A percentile compares a stretch with the other conserved stretches of the same genome.
These are phyloP conservation scores for Athalia circularis DNA, from an alignment of 2,888 invertebrate genomes.

Conservation along the genomic window DNA sequence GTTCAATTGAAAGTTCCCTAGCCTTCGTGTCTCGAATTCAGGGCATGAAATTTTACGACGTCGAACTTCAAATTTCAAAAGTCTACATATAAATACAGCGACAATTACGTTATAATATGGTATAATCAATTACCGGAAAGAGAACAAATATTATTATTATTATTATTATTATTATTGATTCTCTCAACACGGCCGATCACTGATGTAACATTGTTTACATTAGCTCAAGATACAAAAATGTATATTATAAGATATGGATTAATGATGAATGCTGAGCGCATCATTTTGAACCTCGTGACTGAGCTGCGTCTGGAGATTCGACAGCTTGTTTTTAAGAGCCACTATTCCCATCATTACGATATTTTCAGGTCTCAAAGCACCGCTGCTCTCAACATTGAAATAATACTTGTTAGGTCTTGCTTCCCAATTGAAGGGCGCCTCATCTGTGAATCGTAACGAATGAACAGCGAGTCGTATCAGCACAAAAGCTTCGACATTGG, in stretches of 20 bases:
- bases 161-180: too few relatives aligned
- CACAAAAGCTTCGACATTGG: too few relatives aligned
- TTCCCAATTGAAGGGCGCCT: conserved; percentile 95
- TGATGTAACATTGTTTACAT: conserved; percentile 5
- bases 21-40: too few relatives aligned
- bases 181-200: neutral
- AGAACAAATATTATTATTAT: too few relatives aligned
- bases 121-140: too few relatives aligned
- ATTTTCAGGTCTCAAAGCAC: conserved; percentile 95
- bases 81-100: too few relatives aligned
- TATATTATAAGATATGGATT: conserved; percentile 62
- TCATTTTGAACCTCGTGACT: conserved; percentile 92
- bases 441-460: conserved; percentile 75
- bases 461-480: too few relatives aligned
- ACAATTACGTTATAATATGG: too few relatives aligned
- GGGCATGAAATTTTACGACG: too few relatives aligned
- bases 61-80: too few relatives aligned
- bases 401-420: conserved; percentile 98
- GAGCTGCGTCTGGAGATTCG: conserved; percentile 94
- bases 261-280: conserved; percentile 82
- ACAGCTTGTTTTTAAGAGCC: conserved; percentile 94
- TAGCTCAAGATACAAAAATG: neutral
- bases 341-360: conserved; percentile 97
- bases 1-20: too few relatives aligned
- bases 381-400: conserved; percentile 97